Percentiles rank a stretch among this genome's conserved stretches.
Evolutionary conservation across 30 jellyfish, hydroid and myxozoan genomes (phyloP).

Genomic region (Rhopilema esculentum): DNA sequence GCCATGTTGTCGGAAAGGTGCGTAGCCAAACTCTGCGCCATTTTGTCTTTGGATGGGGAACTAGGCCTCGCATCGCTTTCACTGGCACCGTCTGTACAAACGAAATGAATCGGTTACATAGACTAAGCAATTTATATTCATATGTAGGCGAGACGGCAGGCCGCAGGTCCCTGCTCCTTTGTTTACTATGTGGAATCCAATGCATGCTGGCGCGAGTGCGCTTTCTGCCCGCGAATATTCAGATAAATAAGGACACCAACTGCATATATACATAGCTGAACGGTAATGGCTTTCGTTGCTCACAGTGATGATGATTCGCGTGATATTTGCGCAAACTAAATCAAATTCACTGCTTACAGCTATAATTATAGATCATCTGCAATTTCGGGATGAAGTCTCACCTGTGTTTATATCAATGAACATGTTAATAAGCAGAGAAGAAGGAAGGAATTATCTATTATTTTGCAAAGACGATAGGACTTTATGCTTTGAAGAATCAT

Average conservation of each 20-base stretch:
- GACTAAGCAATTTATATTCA: neutral
- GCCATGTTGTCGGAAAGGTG: constrained; percentile 83
- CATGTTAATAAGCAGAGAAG: neutral
- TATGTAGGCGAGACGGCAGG: neutral
- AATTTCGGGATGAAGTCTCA: neutral
- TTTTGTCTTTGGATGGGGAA: constrained; percentile 74
- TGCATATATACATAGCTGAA: no score
- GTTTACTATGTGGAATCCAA: neutral
- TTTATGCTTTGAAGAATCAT: no score
- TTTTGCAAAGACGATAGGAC: no score
- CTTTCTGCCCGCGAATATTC: neutral
- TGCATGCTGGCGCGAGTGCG: neutral
- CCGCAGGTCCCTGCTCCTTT: constrained; percentile 10
- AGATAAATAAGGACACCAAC: neutral
- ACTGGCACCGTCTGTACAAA: constrained; percentile 75
- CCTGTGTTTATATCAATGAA: neutral
- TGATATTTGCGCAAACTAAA: no score
- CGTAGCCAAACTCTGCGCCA: constrained; percentile 77
- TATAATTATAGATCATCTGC: neutral
- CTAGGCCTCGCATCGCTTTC: constrained; percentile 51
- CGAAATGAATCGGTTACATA: constrained; percentile 26
- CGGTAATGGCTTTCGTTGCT: no score
- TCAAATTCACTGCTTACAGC: neutral
- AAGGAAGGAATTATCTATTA: no score
- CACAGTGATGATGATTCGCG: no score